Evolutionary conservation across 1,140 invertebrate species (phyloP), one percentile per base, ranked within the genome.

Genomic region (Batillaria attramentaria): DNA sequence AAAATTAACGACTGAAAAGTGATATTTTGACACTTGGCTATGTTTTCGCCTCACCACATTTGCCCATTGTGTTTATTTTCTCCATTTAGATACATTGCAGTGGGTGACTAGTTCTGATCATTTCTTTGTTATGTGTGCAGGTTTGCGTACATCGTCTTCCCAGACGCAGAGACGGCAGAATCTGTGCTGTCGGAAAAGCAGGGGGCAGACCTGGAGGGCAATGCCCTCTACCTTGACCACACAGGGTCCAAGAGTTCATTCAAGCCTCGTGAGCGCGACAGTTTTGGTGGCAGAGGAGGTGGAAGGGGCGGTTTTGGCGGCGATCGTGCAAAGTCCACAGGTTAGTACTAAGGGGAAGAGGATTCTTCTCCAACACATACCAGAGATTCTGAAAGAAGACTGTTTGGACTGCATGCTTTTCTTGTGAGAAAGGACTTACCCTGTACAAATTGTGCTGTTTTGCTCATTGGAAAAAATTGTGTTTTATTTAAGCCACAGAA

Each of bases 131-230:
- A 75, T 31, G 81, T 28, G 81, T 83, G n/a, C 78, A 87, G 86
- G 20, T 88, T 88, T 87, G 87, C 86, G 20, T 88, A 86, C 74
- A 31, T 89, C 24, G 85, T 87, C 37, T 89, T 89, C 79, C 77
- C 82, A 28, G 83, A 77, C 70, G 66, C 76, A 62, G 83, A 85
- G n/a, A 68, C 84, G 57, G 78, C 85, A 28, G 84, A 86, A 20
- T 72, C 79, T 65, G 82, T 82, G 39, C 77, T 88, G 60, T 84
- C 85, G n/a, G 84, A 84, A 3, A 86, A 87, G 35, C 87, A 89
- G 68, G 87, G 86, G 16, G 83, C 72, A 39, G 87, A 88, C 57
- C 74, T 89, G 18, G 82, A 87, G 65, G 87, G 87, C n/a, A 83
- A 83, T 66, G 84, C 84, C 37, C 20, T 89, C 28, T 84, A 84